Conservation (phyloP, 2,113 vertebrate genomes). For the Myrmecophaga tridactyla region DNA sequence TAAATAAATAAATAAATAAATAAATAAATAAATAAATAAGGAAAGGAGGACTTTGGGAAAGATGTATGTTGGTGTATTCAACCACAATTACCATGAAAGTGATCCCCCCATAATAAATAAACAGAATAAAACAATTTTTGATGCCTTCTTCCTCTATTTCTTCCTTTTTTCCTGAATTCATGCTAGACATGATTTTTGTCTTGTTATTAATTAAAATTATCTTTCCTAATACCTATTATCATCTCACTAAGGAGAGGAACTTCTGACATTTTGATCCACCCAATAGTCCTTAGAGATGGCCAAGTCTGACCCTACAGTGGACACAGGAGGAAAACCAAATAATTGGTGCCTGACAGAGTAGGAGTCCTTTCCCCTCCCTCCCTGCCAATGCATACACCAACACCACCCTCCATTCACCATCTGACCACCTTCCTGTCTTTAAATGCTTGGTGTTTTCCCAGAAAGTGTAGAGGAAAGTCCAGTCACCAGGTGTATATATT, state of each 20-base stretch:
- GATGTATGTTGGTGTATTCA: neutral
- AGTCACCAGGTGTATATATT: neutral
- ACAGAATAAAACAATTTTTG: neutral
- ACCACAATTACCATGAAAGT: neutral
- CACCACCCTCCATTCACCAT: accelerated
- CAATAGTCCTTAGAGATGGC: neutral
- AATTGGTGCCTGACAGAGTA: neutral
- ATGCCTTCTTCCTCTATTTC: neutral
- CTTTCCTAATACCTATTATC: neutral
- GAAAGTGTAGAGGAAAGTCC: neutral
- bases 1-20: too few relatives aligned
- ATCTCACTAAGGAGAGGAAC: neutral
- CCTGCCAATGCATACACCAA: neutral
- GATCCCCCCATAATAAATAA: neutral
- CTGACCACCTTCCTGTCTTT: neutral
- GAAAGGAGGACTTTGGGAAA: neutral
- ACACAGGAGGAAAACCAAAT: neutral
- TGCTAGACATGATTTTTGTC: neutral
- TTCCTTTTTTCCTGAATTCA: neutral
- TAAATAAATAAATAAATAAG: too few relatives aligned
- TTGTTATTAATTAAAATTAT: neutral
- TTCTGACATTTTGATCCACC: neutral
- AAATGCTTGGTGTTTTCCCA: neutral
- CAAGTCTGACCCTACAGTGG: neutral
- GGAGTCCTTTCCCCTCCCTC: accelerated